Percentiles rank a stretch among this genome's conserved stretches.
These are phyloP conservation scores for Trididemnum miniatum DNA, from an alignment of 23 tunicate genomes.

Conservation along the genomic window DNA sequence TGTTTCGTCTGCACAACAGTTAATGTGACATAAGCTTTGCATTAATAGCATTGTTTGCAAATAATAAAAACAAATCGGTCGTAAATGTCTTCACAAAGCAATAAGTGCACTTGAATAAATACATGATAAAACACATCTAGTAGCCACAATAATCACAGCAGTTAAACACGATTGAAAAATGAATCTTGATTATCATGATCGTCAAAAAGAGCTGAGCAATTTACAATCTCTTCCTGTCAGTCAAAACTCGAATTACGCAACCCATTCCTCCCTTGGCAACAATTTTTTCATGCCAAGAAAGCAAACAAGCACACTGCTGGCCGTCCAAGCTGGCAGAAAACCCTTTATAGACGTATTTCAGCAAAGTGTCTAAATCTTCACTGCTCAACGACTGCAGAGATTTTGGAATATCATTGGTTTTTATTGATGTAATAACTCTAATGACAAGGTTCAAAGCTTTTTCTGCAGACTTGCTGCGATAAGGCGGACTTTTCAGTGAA, in stretches of 20 bases:
- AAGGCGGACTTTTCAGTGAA: constrained; percentile 74
- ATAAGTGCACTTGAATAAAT: too few relatives aligned
- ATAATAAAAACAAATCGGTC: too few relatives aligned
- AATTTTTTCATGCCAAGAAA: constrained; percentile 91
- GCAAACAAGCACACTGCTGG: constrained; percentile 71
- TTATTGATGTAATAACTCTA: constrained; percentile 75
- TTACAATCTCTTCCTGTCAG: constrained; percentile 86
- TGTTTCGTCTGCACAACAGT: too few relatives aligned
- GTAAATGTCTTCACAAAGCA: not conserved
- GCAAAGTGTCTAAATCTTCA: constrained; percentile 70
- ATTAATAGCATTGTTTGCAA: too few relatives aligned
- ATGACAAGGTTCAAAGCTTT: constrained; percentile 61
- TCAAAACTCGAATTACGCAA: constrained; percentile 78
- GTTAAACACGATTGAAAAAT: not conserved
- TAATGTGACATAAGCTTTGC: too few relatives aligned
- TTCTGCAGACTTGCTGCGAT: constrained; percentile 32
- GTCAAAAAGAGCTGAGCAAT: not conserved
- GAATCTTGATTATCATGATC: not conserved
- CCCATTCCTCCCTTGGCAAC: constrained; percentile 85
- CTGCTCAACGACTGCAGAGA: constrained; percentile 50
- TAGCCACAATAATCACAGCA: too few relatives aligned
- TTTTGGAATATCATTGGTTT: constrained; percentile 63
- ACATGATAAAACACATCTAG: too few relatives aligned
- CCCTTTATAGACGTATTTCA: constrained; percentile 96
- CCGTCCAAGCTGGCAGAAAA: constrained; percentile 88